A percentile compares a stretch with the other conserved stretches of the same genome.
These are phyloP conservation scores for Synanthedon andrenaeformis DNA, from an alignment of 2,888 invertebrate genomes.

Conservation along the genomic window DNA sequence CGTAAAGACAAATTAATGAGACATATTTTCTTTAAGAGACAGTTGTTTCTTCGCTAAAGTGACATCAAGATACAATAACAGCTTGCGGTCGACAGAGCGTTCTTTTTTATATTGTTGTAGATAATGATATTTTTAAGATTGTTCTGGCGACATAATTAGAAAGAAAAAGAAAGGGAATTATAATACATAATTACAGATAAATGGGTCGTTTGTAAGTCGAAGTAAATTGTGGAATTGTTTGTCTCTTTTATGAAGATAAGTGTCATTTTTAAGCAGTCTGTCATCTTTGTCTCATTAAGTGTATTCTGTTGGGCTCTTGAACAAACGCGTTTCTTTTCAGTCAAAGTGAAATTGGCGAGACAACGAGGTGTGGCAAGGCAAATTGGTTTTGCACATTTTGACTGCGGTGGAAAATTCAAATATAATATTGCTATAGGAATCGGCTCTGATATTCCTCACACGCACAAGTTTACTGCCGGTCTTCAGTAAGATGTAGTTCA, in stretches of 20 bases:
- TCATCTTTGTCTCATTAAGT: no score
- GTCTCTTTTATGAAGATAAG: background rate
- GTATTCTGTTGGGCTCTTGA: no score
- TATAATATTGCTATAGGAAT: no score
- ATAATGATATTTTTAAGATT: slow-evolving; percentile 1
- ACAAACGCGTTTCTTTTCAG: no score
- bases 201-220: background rate
- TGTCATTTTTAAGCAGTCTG: background rate
- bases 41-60: slow-evolving; percentile 1
- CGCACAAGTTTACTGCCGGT: no score
- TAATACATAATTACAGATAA: background rate
- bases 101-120: background rate
- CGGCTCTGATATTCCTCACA: no score
- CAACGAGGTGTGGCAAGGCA: no score
- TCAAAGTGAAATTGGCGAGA: no score
- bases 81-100: background rate
- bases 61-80: background rate
- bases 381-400: no score
- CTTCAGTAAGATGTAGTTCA: no score
- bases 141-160: background rate
- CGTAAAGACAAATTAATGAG: slow-evolving; percentile 28
- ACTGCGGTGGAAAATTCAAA: no score
- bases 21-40: slow-evolving; percentile 7
- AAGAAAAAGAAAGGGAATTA: background rate
- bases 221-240: background rate